A percentile compares a stretch with the other conserved stretches of the same genome.
phyloP scores from a whole-genome alignment of 2,113 vertebrate genomes.

The Sylvilagus bachmani region DNA sequence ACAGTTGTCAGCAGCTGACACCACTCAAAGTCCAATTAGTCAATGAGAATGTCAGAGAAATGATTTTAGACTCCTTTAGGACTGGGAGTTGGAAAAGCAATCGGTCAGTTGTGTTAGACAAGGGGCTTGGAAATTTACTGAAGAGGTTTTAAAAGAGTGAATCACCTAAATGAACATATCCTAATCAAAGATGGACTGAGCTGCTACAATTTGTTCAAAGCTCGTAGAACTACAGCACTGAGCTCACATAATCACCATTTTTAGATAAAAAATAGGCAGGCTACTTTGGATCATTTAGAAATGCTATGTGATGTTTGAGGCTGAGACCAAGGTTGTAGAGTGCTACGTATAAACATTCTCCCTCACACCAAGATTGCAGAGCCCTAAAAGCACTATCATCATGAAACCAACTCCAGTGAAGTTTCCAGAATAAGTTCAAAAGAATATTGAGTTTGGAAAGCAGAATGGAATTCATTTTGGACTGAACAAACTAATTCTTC shows the following conservation, averaged over 20 bases:
- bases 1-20: slow-evolving; percentile 79
- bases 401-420: not conserved
- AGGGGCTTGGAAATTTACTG: slow-evolving; percentile 67
- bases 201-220: slow-evolving; percentile 62
- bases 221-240: slow-evolving; percentile 17
- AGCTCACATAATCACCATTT: slow-evolving; percentile 68
- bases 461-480: slow-evolving; percentile 34
- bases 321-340: not conserved
- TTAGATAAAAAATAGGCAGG: slow-evolving; percentile 53
- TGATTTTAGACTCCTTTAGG: slow-evolving; percentile 71
- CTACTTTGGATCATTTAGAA: slow-evolving; percentile 48
- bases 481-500: slow-evolving; percentile 48
- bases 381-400: not conserved
- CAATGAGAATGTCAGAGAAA: slow-evolving; percentile 75
- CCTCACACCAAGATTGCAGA: not conserved
- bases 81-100: slow-evolving; percentile 47
- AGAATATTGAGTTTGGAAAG: slow-evolving; percentile 59
- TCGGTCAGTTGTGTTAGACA: slow-evolving; percentile 66
- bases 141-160: slow-evolving; percentile 59
- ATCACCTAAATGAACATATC: slow-evolving; percentile 51
- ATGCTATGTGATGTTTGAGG: slow-evolving; percentile 15
- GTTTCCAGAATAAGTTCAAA: slow-evolving; percentile 52
- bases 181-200: slow-evolving; percentile 60
- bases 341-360: not conserved
- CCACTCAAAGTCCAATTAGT: slow-evolving; percentile 83